phyloP scores from a whole-genome alignment of 2,888 invertebrate species.

The Microchrysa polita region DNA sequence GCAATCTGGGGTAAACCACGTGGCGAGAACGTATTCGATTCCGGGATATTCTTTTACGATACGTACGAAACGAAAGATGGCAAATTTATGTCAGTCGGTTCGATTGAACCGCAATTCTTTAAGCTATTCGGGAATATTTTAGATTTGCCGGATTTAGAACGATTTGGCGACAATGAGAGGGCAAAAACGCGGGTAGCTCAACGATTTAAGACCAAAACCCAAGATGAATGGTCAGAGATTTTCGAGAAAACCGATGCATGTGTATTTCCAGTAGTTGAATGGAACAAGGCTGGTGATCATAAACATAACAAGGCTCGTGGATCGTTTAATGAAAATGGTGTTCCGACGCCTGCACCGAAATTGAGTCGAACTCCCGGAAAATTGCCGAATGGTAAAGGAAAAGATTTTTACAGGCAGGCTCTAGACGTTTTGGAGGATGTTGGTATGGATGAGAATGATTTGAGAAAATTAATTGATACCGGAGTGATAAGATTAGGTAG shows the following conservation, averaged over 20 bases:
- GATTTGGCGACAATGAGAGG: constrained; percentile 69
- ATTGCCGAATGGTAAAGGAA: constrained; percentile 56
- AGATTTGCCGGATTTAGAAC: constrained; percentile 71
- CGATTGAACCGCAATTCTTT: constrained; percentile 94
- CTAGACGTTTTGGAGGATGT: constrained; percentile 55
- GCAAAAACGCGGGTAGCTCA: constrained; percentile 69
- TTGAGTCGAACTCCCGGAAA: constrained; percentile 80
- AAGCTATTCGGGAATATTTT: constrained; percentile 76
- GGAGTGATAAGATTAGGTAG: constrained; percentile 52
- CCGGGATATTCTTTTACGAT: constrained; percentile 87
- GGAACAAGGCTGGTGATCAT: constrained; percentile 75
- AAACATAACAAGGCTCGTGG: constrained; percentile 74
- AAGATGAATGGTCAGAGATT: constrained; percentile 84
- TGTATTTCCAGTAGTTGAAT: constrained; percentile 87
- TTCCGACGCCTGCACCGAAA: constrained; percentile 82
- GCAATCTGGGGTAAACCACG: constrained; percentile 76
- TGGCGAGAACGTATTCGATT: constrained; percentile 86
- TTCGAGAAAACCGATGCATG: constrained; percentile 90
- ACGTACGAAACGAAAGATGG: constrained; percentile 93
- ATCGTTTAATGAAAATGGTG: constrained; percentile 68
- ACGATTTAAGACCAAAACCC: constrained; percentile 81
- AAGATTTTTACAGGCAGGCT: constrained; percentile 47
- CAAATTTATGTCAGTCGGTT: constrained; percentile 93
- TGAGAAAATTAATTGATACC: constrained; percentile 62
- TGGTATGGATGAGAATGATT: constrained; percentile 53